Base-by-base conservation (phyloP, 2,888 invertebrate species). In the Prionchulus punctatus region DNA sequence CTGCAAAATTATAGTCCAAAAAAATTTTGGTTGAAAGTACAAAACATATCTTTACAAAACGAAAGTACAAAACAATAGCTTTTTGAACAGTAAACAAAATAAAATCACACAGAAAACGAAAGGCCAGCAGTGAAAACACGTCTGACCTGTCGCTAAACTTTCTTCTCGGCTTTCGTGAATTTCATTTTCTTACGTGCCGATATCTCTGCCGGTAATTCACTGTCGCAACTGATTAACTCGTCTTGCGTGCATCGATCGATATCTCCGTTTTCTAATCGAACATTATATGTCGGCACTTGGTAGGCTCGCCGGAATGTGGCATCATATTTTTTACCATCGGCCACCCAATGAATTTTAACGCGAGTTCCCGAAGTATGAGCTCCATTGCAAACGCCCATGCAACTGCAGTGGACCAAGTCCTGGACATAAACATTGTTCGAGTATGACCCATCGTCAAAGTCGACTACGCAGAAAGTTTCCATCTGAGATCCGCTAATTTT, bases 401-500 rank as follows among this genome's bases (percentile, higher is more conserved):
- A 63, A 28, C 59, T 59, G 50, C 63, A 63, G 7, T 43, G 51
- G 7, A 54, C 31, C 26, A 63, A 58, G 27, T 63, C 63, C 15
- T 50, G 70, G 21, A 77, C 76, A 54, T 76, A 75, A 45, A 81
- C 72, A 67, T 80, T 78, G 30, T 79, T 76, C 60, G 79, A 79
- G 65, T 78, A 78, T 25, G 80, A 79, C 21, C 73, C 73, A 63
- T 79, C 79, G n/a, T 75, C 74, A 68, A 82, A 82, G 58, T 79
- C 78, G 2, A 82, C 79, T 62, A 77, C 77, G 65, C 79, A 79
- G 63, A 78, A 78, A 2, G 73, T 70, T 55, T 75, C 75, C 26
- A 72, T 70, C 21, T 72, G 45, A 7, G 7, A 12, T 7, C 4
- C 7, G 23, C 45, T n/a, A 45, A 45, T 23, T 12, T 23, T n/a